These are phyloP conservation scores for Hemicentrotus pulcherrimus DNA, from an alignment of 35 echinoderm and acorn worm genomes.

Conservation along the genomic window DNA sequence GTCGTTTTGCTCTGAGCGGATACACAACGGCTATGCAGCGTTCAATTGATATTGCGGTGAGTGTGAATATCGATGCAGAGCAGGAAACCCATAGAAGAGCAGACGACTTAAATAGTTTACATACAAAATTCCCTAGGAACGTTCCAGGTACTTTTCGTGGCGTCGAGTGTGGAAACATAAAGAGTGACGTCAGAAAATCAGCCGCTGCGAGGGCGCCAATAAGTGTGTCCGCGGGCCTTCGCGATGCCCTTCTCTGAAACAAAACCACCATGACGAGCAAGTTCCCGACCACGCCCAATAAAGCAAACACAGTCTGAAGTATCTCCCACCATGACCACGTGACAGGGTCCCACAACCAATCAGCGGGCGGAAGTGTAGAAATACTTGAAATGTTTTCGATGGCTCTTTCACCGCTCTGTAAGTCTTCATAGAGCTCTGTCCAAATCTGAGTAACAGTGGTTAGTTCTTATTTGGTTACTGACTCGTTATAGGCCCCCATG, in stretches of 20 bases:
- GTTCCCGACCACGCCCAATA: constrained; percentile 71
- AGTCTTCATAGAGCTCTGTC: background rate
- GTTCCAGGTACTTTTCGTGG: background rate
- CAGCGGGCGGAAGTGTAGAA: background rate
- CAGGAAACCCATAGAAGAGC: constrained; percentile 63
- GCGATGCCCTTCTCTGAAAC: constrained; percentile 36
- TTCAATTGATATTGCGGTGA: constrained; percentile 66
- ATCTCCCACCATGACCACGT: constrained; percentile 59
- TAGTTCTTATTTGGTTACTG: background rate
- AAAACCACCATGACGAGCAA: constrained; percentile 54
- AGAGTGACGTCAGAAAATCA: constrained; percentile 64
- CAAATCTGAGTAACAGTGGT: background rate
- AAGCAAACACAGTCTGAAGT: constrained; percentile 51
- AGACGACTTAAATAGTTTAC: constrained; percentile 54
- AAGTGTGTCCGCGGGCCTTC: constrained; percentile 57
- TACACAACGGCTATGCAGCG: constrained; percentile 74
- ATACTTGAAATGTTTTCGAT: background rate
- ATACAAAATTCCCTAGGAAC: constrained; percentile 59
- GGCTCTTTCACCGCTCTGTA: background rate
- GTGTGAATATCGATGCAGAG: constrained; percentile 58
- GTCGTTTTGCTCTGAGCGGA: constrained; percentile 52
- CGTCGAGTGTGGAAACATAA: constrained; percentile 59
- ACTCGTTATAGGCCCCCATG: background rate
- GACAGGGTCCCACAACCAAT: constrained; percentile 17
- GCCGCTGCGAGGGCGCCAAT: constrained; percentile 66